phyloP scores from a whole-genome alignment of 2,797 vertebrate genomes.

The Anguilla marmorata region DNA sequence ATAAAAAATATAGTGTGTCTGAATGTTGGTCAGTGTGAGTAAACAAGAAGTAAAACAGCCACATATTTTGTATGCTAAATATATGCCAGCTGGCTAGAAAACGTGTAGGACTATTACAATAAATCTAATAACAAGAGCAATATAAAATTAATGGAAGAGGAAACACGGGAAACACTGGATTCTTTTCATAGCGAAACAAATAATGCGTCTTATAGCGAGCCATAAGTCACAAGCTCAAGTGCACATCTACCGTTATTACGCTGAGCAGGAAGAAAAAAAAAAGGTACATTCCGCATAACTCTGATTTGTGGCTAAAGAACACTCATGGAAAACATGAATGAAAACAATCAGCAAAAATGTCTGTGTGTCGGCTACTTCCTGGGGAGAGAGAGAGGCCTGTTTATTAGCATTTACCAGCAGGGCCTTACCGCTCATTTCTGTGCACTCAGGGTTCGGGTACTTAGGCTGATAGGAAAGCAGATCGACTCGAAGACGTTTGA shows the following conservation, averaged over 20 bases:
- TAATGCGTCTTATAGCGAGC: not conserved
- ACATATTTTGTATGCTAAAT: not conserved
- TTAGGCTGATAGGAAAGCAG: not conserved
- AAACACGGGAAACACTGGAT: not conserved
- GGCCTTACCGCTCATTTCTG: not conserved
- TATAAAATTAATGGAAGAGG: not conserved
- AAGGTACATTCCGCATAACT: not conserved
- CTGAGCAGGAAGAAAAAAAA: not conserved
- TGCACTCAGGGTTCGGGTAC: not conserved
- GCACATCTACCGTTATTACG: not conserved
- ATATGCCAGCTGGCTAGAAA: not conserved
- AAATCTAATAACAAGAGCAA: not conserved
- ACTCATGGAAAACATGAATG: not conserved
- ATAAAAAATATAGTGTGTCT: not conserved
- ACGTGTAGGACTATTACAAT: not conserved
- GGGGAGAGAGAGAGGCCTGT: not conserved
- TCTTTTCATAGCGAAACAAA: not conserved
- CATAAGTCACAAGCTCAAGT: not conserved
- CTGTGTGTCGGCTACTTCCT: not conserved
- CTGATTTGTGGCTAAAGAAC: not conserved
- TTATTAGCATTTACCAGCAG: not conserved
- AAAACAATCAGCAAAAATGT: slow-evolving; percentile 5
- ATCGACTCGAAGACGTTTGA: not conserved
- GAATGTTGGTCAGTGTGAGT: not conserved
- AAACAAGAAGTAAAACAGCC: not conserved